Percentiles rank a stretch among this genome's conserved stretches.
phyloP scores from a whole-genome alignment of 1,140 invertebrate genomes.

The Brachionus sp. region DNA sequence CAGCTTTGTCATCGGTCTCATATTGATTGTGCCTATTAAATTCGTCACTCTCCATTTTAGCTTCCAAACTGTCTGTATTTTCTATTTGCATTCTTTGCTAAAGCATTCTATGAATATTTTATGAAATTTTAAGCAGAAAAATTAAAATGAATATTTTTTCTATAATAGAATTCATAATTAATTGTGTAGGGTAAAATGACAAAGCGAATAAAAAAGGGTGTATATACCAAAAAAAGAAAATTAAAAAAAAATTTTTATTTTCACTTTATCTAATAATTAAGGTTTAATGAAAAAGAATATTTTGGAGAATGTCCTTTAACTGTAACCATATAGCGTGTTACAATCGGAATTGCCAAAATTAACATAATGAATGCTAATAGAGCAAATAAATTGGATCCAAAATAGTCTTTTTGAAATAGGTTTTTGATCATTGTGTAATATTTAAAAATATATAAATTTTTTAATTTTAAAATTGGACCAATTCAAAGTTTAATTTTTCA shows the following conservation, averaged over 20 bases:
- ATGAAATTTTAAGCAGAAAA: conserved; percentile 3
- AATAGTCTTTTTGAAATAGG: background rate
- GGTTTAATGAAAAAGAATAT: too few relatives aligned
- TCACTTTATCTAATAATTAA: background rate
- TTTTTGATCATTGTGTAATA: too few relatives aligned
- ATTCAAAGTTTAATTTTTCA: too few relatives aligned
- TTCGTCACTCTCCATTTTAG: background rate
- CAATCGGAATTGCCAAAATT: background rate
- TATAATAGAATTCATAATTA: background rate
- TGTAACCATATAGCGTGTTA: too few relatives aligned
- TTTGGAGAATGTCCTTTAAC: too few relatives aligned
- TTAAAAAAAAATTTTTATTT: background rate
- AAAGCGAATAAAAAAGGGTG: background rate
- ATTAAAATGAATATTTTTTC: background rate
- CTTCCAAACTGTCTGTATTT: background rate
- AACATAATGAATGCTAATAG: background rate
- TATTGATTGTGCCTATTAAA: background rate
- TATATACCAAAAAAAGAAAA: background rate
- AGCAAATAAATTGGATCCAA: background rate
- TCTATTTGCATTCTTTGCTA: background rate
- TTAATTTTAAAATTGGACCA: too few relatives aligned
- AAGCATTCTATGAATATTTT: background rate
- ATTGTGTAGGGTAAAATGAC: background rate
- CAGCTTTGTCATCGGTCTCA: conserved; percentile 7
- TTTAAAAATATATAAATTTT: too few relatives aligned